These are phyloP conservation scores for Lamprologus sp. DNA, from an alignment of 2,113 vertebrate species.

Conservation along the genomic window DNA sequence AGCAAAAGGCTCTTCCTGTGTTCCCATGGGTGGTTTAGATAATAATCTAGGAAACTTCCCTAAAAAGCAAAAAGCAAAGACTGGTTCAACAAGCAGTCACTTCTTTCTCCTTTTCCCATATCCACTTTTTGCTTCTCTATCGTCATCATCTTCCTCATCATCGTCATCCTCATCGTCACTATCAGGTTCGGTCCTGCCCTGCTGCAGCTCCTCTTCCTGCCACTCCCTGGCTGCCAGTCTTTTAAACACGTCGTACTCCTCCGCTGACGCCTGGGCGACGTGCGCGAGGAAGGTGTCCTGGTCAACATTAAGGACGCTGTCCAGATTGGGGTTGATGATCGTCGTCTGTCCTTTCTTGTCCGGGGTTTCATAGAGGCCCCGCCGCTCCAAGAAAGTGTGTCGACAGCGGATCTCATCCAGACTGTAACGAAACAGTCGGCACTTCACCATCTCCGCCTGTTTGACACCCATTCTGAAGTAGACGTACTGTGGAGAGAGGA, in stretches of 20 bases:
- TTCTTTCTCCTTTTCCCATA: slow-evolving; percentile 50
- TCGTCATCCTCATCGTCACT: background rate
- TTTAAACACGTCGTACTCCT: slow-evolving; percentile 84
- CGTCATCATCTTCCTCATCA: background rate
- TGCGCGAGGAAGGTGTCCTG: slow-evolving; percentile 72
- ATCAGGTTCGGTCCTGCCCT: slow-evolving; percentile 19
- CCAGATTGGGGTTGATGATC: slow-evolving; percentile 78
- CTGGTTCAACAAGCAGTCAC: background rate
- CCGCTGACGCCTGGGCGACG: slow-evolving; percentile 68
- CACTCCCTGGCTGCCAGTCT: slow-evolving; percentile 79
- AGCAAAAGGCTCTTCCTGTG: background rate
- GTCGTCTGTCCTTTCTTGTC: slow-evolving; percentile 83
- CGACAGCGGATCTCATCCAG: slow-evolving; percentile 77
- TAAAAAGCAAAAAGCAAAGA: background rate
- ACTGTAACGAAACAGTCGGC: slow-evolving; percentile 67
- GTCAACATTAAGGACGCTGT: slow-evolving; percentile 63
- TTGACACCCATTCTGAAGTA: slow-evolving; percentile 91
- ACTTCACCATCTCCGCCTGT: slow-evolving; percentile 78
- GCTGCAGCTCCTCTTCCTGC: slow-evolving; percentile 37
- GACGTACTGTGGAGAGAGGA: slow-evolving; percentile 75
- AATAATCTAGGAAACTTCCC: background rate
- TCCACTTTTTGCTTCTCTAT: slow-evolving; percentile 14
- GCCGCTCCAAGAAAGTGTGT: slow-evolving; percentile 84
- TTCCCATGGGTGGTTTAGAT: background rate
- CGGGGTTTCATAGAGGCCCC: slow-evolving; percentile 84